Conservation (phyloP, 1,140 invertebrate species). For the Araneus ventricosus region DNA sequence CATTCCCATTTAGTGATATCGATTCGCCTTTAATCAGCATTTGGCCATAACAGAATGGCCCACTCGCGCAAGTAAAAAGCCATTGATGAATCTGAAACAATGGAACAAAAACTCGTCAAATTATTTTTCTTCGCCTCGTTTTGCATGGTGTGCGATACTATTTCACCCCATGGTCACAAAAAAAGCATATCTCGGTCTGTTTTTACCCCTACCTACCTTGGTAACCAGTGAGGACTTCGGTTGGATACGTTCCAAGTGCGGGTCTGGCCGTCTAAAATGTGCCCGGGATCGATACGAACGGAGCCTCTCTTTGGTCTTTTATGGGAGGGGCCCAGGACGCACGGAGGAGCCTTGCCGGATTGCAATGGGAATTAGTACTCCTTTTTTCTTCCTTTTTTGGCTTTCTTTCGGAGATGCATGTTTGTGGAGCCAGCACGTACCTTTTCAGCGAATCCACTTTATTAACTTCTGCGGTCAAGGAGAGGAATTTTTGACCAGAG, state of each 20-base stretch:
- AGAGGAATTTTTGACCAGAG: not conserved
- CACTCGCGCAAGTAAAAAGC: not conserved
- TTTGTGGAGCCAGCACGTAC: constrained; percentile 30
- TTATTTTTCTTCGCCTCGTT: not conserved
- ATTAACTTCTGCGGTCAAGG: constrained; percentile 4
- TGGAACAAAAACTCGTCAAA: not conserved
- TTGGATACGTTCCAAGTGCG: constrained; percentile 58
- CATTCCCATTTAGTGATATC: constrained; percentile 7
- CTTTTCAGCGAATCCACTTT: constrained; percentile 15
- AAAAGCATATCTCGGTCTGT: constrained; percentile 41
- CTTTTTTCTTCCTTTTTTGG: not conserved
- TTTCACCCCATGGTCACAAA: constrained; percentile 41
- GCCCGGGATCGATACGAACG: constrained; percentile 45
- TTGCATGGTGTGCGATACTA: constrained; percentile 15
- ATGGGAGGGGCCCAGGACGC: constrained; percentile 40
- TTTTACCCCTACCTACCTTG: constrained; percentile 58
- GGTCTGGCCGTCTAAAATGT: constrained; percentile 62
- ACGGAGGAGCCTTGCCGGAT: not conserved
- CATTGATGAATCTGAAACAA: constrained; percentile 10
- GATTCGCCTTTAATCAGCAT: not conserved
- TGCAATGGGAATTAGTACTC: constrained; percentile 29
- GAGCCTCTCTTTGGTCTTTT: constrained; percentile 33
- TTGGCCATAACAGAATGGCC: not conserved
- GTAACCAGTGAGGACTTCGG: constrained; percentile 17
- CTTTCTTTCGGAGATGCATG: constrained; percentile 6